These are phyloP conservation scores for Plestiodon gilberti DNA, from an alignment of 2,113 vertebrate genomes.

Conservation along the genomic window DNA sequence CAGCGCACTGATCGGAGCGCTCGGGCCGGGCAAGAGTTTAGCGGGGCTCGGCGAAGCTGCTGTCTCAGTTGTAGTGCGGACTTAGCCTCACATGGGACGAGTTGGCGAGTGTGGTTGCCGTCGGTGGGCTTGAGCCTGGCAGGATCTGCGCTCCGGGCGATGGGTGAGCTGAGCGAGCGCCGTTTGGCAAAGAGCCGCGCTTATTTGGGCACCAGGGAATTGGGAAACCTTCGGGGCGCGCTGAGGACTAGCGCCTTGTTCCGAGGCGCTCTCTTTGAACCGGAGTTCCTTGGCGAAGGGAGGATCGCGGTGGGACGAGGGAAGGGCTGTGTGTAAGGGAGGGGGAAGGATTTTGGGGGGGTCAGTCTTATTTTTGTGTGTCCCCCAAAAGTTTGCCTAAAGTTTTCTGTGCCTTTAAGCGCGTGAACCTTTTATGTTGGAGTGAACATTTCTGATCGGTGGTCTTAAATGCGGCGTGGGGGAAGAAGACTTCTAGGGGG, in stretches of 20 bases:
- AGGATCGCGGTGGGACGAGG: not conserved
- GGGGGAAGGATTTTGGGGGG: not conserved
- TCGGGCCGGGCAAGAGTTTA: not conserved
- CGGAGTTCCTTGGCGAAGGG: not conserved
- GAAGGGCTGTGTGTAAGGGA: not conserved
- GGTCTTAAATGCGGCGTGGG: not conserved
- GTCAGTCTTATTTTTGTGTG: not conserved
- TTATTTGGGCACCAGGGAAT: not conserved
- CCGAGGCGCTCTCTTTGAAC: not conserved
- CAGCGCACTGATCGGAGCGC: not conserved
- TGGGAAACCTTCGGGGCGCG: not conserved
- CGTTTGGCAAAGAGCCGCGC: not conserved
- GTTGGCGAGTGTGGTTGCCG: not conserved
- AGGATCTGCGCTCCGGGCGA: constrained; percentile 24
- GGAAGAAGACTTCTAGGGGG: not conserved
- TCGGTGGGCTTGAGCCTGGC: not conserved
- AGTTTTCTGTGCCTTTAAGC: not conserved
- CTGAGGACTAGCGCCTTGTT: not conserved
- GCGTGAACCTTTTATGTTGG: not conserved
- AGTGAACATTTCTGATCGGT: not conserved
- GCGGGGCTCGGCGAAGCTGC: not conserved
- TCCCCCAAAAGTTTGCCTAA: not conserved
- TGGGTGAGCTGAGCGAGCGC: constrained; percentile 44
- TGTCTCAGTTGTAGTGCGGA: not conserved
- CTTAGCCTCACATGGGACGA: constrained; percentile 21